Evolutionary conservation across 2,113 vertebrate genomes (phyloP).

Genomic region (Nyctibius bracteatus): DNA sequence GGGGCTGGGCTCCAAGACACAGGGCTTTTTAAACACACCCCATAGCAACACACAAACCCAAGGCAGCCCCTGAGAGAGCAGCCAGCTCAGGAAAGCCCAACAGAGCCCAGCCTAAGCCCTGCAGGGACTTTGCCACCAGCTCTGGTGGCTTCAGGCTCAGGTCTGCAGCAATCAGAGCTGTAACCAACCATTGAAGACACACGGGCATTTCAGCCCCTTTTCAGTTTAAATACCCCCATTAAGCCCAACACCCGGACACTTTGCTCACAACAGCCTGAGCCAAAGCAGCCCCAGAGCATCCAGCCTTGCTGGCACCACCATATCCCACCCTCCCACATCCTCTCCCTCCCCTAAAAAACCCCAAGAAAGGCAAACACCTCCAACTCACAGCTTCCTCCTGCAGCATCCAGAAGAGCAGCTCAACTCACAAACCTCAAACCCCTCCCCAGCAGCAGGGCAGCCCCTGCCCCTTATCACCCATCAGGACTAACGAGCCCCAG

Average conservation of each 20-base stretch:
- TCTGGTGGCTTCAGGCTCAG: background rate
- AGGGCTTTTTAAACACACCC: background rate
- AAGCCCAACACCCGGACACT: background rate
- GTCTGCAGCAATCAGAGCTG: background rate
- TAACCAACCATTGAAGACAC: background rate
- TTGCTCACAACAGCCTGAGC: background rate
- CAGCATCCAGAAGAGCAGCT: background rate
- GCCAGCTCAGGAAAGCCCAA: background rate
- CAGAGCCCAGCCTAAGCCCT: background rate
- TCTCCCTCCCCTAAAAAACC: background rate
- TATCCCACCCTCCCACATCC: background rate
- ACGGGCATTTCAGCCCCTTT: background rate
- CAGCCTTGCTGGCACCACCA: background rate
- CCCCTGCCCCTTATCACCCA: background rate
- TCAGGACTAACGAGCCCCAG: background rate
- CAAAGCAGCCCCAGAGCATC: background rate
- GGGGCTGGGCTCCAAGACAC: background rate
- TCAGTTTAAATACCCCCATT: background rate
- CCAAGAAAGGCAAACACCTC: background rate
- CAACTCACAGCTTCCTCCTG: background rate
- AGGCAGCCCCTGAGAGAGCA: background rate
- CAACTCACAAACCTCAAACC: background rate
- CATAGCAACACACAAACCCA: accelerated
- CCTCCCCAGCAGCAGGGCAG: background rate
- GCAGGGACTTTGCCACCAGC: background rate